These are phyloP conservation scores for Stomatorhinus ivindoensis DNA, from an alignment of 2,113 vertebrate genomes.

Conservation along the genomic window DNA sequence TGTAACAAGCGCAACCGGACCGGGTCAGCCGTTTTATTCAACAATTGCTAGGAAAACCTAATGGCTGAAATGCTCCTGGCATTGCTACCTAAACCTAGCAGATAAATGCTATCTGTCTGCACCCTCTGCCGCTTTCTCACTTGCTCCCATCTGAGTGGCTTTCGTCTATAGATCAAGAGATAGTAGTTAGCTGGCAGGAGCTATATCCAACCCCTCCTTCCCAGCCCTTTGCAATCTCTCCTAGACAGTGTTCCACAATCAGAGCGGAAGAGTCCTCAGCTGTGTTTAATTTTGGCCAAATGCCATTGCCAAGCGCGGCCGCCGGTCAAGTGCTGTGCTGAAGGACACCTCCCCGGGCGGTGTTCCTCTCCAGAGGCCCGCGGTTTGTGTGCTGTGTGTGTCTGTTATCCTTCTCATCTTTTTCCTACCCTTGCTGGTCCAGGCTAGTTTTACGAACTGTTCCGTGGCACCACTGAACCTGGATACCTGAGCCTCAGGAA, in stretches of 20 bases:
- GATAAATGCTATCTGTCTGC: not conserved
- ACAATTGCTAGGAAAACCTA: not conserved
- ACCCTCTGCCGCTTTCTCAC: not conserved
- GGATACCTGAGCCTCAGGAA: not conserved
- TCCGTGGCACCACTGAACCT: not conserved
- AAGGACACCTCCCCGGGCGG: not conserved
- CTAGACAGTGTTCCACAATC: not conserved
- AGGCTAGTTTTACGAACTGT: not conserved
- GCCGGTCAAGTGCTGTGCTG: not conserved
- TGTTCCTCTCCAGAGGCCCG: not conserved
- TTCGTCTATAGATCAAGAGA: not conserved
- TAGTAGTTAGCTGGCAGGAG: not conserved
- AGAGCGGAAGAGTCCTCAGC: not conserved
- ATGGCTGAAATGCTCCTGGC: not conserved
- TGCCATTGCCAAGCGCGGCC: not conserved
- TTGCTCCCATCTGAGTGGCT: not conserved
- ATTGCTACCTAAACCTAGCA: no score
- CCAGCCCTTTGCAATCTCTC: not conserved
- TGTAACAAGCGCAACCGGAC: not conserved
- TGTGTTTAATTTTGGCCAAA: not conserved
- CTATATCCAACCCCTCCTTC: not conserved
- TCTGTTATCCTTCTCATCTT: not conserved
- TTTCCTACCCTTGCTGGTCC: not conserved
- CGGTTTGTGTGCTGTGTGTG: not conserved
- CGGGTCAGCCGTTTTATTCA: not conserved